Conservation (phyloP, 37 sponge, comb jelly and placozoan species). For the Spongilla lacustris region DNA sequence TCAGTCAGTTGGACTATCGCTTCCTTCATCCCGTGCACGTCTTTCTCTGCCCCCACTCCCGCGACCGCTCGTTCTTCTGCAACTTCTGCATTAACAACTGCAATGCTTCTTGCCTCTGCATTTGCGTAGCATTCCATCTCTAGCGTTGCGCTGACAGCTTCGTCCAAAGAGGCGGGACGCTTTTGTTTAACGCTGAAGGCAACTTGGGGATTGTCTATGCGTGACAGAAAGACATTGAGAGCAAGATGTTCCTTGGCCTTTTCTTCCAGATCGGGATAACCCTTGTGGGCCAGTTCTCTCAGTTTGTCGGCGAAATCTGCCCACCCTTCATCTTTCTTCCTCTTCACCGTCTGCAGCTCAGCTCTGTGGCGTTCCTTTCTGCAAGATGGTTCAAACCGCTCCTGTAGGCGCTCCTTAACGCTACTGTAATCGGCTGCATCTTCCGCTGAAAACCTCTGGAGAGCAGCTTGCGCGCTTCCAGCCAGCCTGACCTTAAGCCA, state of each 20-base stretch:
- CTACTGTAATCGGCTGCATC: neutral
- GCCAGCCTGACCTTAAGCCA: conserved; percentile 19
- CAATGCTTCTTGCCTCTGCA: neutral
- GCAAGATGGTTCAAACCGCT: conserved; percentile 9
- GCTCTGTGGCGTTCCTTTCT: neutral
- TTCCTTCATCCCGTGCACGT: neutral
- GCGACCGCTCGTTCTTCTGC: neutral
- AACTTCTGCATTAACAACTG: neutral
- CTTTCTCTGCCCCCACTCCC: neutral
- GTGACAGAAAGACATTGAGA: neutral
- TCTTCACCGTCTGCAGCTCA: neutral
- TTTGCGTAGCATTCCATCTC: conserved; percentile 6
- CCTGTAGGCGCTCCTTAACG: neutral
- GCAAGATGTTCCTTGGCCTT: conserved; percentile 3
- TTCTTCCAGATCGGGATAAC: conserved; percentile 8
- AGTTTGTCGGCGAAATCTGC: conserved; percentile 13
- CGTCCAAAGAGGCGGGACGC: neutral
- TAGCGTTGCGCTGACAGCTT: conserved; percentile 13
- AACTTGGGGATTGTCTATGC: conserved; percentile 9
- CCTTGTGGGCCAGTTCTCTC: neutral
- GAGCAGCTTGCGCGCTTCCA: conserved; percentile 1
- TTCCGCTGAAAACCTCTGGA: conserved; percentile 6
- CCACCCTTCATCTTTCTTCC: conserved; percentile 7
- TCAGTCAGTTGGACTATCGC: no score
- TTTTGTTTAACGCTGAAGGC: conserved; percentile 10